Evolutionary conservation across 2,113 vertebrate genomes (phyloP).

Genomic region (Hippolais icterina): DNA sequence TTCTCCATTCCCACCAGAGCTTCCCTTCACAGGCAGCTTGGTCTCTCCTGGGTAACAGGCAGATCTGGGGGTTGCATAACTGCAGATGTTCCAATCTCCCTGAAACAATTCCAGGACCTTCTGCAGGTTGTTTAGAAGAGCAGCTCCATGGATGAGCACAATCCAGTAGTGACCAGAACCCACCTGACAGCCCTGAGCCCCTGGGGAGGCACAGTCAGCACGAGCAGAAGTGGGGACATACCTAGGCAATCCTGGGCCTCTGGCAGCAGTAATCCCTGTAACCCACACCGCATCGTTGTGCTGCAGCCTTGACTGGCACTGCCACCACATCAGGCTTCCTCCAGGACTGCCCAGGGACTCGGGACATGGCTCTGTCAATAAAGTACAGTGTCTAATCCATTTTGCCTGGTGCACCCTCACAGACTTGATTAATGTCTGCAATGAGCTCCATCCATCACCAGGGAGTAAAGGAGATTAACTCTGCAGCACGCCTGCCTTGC

Average conservation of each 20-base stretch:
- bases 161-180: not conserved
- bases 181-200: not conserved
- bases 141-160: not conserved
- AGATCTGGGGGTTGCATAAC: not conserved
- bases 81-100: not conserved
- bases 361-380: not conserved
- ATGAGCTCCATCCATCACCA: slow-evolving; percentile 43
- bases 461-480: slow-evolving; percentile 60
- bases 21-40: not conserved
- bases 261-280: not conserved
- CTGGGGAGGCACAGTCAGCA: not conserved
- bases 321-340: rapidly evolving
- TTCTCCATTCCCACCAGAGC: not conserved
- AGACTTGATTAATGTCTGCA: slow-evolving; percentile 60
- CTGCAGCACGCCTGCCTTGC: not conserved
- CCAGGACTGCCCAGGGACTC: not conserved
- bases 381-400: not conserved
- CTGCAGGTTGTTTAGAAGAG: not conserved
- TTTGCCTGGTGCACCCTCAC: not conserved
- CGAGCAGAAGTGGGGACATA: not conserved
- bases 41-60: not conserved
- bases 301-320: not conserved
- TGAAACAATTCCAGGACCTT: not conserved
- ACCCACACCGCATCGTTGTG: rapidly evolving
- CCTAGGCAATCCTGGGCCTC: not conserved